Percentiles rank a stretch among this genome's conserved stretches.
phyloP scores from a whole-genome alignment of 2,797 vertebrate genomes.

The Falco berigora region DNA sequence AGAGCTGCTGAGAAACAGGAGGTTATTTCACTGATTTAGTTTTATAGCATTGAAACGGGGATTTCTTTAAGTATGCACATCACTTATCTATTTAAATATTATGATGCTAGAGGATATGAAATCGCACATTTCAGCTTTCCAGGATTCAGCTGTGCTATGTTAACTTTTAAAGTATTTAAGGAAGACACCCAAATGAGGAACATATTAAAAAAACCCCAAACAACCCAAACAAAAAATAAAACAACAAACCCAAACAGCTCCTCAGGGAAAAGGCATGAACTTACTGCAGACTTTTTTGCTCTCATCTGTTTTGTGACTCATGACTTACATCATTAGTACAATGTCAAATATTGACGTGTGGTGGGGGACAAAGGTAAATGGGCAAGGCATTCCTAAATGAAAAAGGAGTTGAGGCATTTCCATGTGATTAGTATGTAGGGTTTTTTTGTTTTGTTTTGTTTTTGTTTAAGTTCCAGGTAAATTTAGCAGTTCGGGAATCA shows the following conservation, averaged over 20 bases:
- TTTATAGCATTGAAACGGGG: not conserved
- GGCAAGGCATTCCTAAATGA: not conserved
- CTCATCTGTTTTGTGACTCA: not conserved
- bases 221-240: not conserved
- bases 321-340: not conserved
- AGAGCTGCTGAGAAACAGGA: not conserved
- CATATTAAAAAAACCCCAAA: not conserved
- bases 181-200: not conserved
- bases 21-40: not conserved
- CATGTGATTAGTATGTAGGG: not conserved
- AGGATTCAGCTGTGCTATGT: not conserved
- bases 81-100: not conserved
- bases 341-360: not conserved
- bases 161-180: not conserved
- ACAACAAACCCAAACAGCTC: not conserved
- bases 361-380: not conserved
- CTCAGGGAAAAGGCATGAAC: not conserved
- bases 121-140: not conserved
- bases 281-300: not conserved
- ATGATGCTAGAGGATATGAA: not conserved
- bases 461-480: not conserved
- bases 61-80: not conserved
- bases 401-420: not conserved
- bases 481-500: not conserved
- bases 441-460: no score